Evolutionary conservation across 2,797 vertebrate genomes (phyloP), one percentile per base, ranked within the genome.

Genomic region (Limnodromus scolopaceus): DNA sequence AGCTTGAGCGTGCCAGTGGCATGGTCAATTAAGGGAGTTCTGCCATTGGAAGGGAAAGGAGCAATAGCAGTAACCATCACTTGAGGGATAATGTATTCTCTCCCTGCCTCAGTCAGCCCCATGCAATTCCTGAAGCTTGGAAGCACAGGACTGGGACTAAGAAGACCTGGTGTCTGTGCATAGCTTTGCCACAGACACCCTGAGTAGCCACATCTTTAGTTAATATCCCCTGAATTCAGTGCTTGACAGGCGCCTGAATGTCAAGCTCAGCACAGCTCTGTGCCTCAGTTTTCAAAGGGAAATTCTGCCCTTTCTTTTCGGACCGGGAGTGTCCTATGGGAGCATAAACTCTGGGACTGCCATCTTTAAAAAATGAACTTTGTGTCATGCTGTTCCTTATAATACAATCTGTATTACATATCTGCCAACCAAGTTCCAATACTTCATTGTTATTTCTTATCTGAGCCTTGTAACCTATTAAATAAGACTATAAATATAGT

Each of bases 391-490:
- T 70, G 28, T 75, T 92, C 41, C 39, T 55, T 58, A 4, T n/a
- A 61, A 34, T 22, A 48, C 28, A 63, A 64, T 76, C 58, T 66
- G 8, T 71, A 34, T 78, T 84, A 72, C 38, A 58, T 38, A 66
- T 88, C 66, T 64, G 39, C 66, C 64, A 38, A 28, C 39, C 20
- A 71, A 90, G 14, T 85, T 30, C 60, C 13, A n/a, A 13, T 64
- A 23, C 23, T 78, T 89, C 9, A 10, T 68, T 84, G 23, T 80
- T 88, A 10, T 83, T 89, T 79, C 63, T 93, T 84, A 70, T 79
- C 85, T 82, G 39, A 93, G 90, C 46, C 68, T 85, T 86, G 23
- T 87, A 84, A 66, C 38, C 58, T 43, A 43, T 94, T 93, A 77
- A 92, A 75, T 16, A 78, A 89, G 71, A 64, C 36, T 80, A 30